Conservation (phyloP, 1,140 invertebrate species). For the Diachasmimorpha longicaudata region DNA sequence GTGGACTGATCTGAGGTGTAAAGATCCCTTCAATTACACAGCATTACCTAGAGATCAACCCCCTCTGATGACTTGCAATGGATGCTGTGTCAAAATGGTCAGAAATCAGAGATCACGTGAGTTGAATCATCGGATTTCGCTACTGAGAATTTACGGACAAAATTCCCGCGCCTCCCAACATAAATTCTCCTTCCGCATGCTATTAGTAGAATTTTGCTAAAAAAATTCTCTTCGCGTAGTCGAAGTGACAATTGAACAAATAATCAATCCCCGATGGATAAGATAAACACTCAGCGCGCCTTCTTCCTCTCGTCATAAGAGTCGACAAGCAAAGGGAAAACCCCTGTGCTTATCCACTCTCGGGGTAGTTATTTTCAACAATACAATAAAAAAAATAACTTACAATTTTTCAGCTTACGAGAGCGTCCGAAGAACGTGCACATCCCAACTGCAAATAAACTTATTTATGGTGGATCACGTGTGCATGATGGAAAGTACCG, state of each 20-base stretch:
- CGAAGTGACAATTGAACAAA: no score
- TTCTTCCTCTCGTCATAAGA: no score
- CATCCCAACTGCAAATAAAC: slow-evolving; percentile 91
- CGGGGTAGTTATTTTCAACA: no score
- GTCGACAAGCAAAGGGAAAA: no score
- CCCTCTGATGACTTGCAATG: slow-evolving; percentile 84
- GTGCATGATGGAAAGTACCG: slow-evolving; percentile 97
- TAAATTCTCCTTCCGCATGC: no score
- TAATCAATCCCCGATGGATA: no score
- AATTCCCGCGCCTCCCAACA: no score
- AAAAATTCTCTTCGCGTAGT: no score
- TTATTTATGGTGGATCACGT: slow-evolving; percentile 98
- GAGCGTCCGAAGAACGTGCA: slow-evolving; percentile 87
- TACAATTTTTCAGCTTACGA: slow-evolving; percentile 76
- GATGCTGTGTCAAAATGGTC: slow-evolving; percentile 95
- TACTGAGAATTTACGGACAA: no score
- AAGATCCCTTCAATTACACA: slow-evolving; percentile 92
- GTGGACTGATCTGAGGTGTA: slow-evolving; percentile 85
- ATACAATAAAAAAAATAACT: not conserved
- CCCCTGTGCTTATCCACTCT: no score
- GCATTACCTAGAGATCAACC: slow-evolving; percentile 83
- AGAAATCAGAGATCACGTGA: slow-evolving; percentile 86
- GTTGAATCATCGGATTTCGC: slow-evolving; percentile 37
- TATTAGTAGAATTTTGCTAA: no score
- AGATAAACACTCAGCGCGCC: no score